Conservation (phyloP, 2,888 invertebrate genomes). For the Drosophila melanosoma region DNA sequence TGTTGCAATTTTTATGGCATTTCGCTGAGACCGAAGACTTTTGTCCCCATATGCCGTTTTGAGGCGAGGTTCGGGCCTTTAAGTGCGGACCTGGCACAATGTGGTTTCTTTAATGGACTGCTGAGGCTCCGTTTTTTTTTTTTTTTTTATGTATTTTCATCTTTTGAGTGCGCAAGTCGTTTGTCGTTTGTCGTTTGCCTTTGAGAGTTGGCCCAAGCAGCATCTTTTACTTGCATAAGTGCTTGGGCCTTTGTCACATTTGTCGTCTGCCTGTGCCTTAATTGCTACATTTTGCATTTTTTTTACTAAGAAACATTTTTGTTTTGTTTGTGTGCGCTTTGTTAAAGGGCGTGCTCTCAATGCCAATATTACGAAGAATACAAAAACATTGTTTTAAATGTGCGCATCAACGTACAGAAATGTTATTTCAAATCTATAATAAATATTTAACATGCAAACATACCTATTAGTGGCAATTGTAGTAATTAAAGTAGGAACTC, state of each 20-base stretch:
- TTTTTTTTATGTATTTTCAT: slow-evolving; percentile 74
- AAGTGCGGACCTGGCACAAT: slow-evolving; percentile 72
- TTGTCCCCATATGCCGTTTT: slow-evolving; percentile 36
- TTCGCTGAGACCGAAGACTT: slow-evolving; percentile 39
- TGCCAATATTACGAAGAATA: slow-evolving; percentile 1
- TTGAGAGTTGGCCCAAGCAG: slow-evolving; percentile 52
- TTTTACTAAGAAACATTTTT: slow-evolving; percentile 27
- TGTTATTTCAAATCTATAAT: background rate
- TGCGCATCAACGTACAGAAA: background rate
- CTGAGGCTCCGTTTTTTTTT: slow-evolving; percentile 70
- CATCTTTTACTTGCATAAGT: slow-evolving; percentile 36
- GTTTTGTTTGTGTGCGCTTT: slow-evolving; percentile 25
- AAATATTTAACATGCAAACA: background rate
- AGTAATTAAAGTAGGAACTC: background rate
- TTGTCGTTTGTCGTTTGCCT: slow-evolving; percentile 46
- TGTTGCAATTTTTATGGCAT: slow-evolving; percentile 71
- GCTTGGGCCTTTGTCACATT: slow-evolving; percentile 62
- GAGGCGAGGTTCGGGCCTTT: slow-evolving; percentile 45
- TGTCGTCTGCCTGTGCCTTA: slow-evolving; percentile 54
- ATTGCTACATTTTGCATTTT: slow-evolving; percentile 64
- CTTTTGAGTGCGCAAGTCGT: slow-evolving; percentile 69
- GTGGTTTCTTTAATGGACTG: slow-evolving; percentile 77
- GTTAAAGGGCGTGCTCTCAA: slow-evolving; percentile 23
- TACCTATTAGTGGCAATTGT: background rate
- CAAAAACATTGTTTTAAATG: background rate